Evolutionary conservation across 2,113 vertebrate species (phyloP).

Genomic region (Agelaius tricolor): DNA sequence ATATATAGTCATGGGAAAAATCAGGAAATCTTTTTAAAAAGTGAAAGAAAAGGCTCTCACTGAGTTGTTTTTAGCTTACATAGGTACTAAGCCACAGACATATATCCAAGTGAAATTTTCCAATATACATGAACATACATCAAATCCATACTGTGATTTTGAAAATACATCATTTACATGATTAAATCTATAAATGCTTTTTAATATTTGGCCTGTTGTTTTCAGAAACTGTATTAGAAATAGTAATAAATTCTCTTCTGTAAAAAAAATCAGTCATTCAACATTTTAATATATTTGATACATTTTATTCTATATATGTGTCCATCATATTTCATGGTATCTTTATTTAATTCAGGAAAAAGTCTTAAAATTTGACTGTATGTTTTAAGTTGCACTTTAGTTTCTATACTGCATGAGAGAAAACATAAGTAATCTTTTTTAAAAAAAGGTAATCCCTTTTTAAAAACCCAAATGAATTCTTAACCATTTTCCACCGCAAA

Average conservation of each 20-base stretch:
- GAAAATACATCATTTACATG: not conserved
- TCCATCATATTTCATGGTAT: not conserved
- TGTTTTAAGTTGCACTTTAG: not conserved
- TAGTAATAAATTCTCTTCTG: not conserved
- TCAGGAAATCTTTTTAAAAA: not conserved
- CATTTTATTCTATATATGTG: not conserved
- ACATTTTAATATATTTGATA: not conserved
- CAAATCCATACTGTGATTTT: not conserved
- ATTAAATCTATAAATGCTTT: not conserved
- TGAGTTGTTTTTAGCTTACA: not conserved
- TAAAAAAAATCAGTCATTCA: not conserved
- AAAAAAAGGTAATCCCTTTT: rapidly evolving
- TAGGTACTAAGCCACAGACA: not conserved
- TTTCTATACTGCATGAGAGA: not conserved
- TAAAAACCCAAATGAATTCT: not conserved
- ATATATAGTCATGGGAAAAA: not conserved
- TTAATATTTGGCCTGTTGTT: not conserved
- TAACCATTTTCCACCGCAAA: not conserved
- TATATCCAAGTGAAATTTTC: not conserved
- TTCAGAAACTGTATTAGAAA: not conserved
- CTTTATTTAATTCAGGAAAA: not conserved
- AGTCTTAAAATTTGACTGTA: not conserved
- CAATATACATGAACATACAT: not conserved
- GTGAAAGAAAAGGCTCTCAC: not conserved
- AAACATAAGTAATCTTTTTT: not conserved